Percentiles rank a stretch among this genome's conserved stretches.
Evolutionary conservation across 2,113 vertebrate species (phyloP).

Genomic region (Lampris megalopsis): DNA sequence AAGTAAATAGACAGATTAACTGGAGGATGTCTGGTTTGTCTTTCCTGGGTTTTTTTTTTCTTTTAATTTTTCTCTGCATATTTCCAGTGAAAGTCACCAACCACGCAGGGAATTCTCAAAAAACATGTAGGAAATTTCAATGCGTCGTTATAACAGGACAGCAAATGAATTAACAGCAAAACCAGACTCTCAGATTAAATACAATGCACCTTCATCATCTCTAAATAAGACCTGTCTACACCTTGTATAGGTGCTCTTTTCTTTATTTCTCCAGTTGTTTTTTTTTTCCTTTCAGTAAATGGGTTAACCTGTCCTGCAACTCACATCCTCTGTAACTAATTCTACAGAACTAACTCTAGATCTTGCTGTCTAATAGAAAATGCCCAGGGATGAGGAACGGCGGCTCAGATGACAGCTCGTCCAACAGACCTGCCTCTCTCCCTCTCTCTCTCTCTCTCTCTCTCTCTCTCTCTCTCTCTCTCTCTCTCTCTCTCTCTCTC

Average conservation of each 20-base stretch:
- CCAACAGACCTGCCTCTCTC: conserved; percentile 48
- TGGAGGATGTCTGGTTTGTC: too few species aligned
- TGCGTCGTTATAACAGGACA: not conserved
- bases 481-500: conserved; percentile 4
- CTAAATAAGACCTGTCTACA: not conserved
- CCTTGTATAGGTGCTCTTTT: conserved; percentile 14
- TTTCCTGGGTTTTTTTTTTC: too few species aligned
- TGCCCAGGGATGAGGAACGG: conserved; percentile 58
- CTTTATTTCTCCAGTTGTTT: conserved; percentile 16
- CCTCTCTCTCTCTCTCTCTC: conserved; percentile 3
- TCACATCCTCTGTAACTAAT: conserved; percentile 15
- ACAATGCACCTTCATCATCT: conserved; percentile 4
- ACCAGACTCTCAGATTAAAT: conserved; percentile 8
- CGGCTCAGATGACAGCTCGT: conserved; percentile 66
- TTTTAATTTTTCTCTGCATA: too few species aligned
- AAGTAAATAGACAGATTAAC: too few species aligned
- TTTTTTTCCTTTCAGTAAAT: conserved; percentile 23
- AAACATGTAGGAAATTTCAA: not conserved
- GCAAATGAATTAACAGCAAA: not conserved
- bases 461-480: not conserved
- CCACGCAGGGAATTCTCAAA: too few species aligned
- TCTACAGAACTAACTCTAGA: conserved; percentile 47
- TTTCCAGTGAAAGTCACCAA: too few species aligned
- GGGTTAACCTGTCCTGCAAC: conserved; percentile 20
- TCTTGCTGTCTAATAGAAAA: conserved; percentile 49